These are phyloP conservation scores for Oscheius sp. DNA, from an alignment of 2,888 invertebrate genomes.

Conservation along the genomic window DNA sequence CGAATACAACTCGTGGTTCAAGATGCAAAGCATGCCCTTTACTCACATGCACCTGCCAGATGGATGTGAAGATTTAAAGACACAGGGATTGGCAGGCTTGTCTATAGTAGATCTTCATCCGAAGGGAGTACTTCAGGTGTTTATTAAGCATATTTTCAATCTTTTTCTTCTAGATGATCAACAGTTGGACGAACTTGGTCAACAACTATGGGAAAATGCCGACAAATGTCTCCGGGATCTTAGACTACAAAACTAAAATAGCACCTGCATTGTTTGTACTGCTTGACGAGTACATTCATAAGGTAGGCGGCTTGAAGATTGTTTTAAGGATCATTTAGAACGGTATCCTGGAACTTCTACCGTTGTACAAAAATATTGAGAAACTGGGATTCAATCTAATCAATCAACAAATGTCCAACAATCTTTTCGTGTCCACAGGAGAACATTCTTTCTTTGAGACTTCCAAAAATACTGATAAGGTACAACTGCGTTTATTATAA, in stretches of 20 bases:
- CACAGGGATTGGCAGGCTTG: conserved; percentile 19
- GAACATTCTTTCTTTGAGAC: not conserved
- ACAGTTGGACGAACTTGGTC: conserved; percentile 20
- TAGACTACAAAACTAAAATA: conserved; percentile 13
- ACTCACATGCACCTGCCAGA: conserved; percentile 15
- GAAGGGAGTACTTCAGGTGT: conserved; percentile 6
- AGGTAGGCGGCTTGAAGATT: not conserved
- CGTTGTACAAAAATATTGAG: conserved; percentile 19
- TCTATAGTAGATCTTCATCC: conserved; percentile 16
- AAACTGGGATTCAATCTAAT: conserved; percentile 12
- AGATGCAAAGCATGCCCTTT: not conserved
- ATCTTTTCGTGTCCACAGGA: not conserved
- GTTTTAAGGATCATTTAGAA: not conserved
- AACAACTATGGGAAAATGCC: conserved; percentile 8
- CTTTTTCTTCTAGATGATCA: not conserved
- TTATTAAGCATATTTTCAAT: not conserved
- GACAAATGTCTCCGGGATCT: not conserved
- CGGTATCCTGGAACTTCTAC: not conserved
- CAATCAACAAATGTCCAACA: not conserved
- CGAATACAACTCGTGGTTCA: conserved; percentile 5
- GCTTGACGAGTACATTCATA: conserved; percentile 19
- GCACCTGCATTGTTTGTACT: conserved; percentile 24
- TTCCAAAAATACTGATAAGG: not conserved
- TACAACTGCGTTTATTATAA: not conserved
- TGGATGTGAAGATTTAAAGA: conserved; percentile 19